Evolutionary conservation across 2,888 invertebrate species (phyloP).

Genomic region (Phytoseiulus persimilis): DNA sequence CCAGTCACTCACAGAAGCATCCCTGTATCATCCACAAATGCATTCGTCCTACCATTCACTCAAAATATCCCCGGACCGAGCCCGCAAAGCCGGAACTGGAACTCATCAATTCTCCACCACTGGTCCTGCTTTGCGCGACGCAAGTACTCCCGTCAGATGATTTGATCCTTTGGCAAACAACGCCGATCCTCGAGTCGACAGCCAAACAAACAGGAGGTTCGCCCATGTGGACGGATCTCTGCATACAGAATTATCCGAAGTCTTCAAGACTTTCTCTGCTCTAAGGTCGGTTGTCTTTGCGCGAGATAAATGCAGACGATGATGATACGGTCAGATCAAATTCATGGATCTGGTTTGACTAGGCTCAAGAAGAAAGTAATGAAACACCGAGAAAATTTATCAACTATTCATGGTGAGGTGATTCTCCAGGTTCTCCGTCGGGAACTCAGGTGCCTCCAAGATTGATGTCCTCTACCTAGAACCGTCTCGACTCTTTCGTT

Average conservation of each 20-base stretch:
- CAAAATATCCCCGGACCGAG: neutral
- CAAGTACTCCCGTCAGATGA: neutral
- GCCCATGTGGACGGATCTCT: neutral
- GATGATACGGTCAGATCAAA: neutral
- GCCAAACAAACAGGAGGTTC: neutral
- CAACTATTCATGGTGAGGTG: neutral
- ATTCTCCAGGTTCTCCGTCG: no score
- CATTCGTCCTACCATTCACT: neutral
- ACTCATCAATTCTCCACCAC: neutral
- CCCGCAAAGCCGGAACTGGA: neutral
- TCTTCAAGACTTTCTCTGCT: neutral
- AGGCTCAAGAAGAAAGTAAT: neutral
- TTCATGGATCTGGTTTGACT: neutral
- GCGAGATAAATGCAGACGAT: neutral
- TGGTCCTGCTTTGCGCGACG: neutral
- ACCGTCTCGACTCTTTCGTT: neutral
- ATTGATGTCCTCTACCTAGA: neutral
- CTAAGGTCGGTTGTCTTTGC: neutral
- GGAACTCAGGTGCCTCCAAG: no score
- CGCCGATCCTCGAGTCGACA: neutral
- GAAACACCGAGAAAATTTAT: neutral
- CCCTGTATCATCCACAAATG: neutral
- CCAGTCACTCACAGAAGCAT: neutral
- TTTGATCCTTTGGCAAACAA: neutral
- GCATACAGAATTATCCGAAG: neutral